phyloP scores from a whole-genome alignment of 1,140 invertebrate genomes.

The Mycetomoellerius zeteki region DNA sequence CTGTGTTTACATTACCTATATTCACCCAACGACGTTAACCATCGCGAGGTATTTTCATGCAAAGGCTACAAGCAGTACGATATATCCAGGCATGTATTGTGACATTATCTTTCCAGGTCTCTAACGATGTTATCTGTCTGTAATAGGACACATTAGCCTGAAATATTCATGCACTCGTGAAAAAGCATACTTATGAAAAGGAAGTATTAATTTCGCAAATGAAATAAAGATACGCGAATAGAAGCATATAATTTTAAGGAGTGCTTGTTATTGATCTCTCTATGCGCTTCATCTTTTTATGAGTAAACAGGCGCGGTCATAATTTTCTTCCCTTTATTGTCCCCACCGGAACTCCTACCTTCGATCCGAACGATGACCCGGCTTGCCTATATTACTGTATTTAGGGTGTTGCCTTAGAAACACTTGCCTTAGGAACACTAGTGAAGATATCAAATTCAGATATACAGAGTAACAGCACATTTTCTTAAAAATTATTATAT shows the following conservation, averaged over 20 bases:
- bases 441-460: slow-evolving; percentile 28
- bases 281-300: slow-evolving; percentile 31
- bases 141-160: neutral
- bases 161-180: slow-evolving; percentile 10
- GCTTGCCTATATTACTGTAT: slow-evolving; percentile 36
- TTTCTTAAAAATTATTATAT: slow-evolving; percentile 4
- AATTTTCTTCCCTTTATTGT: slow-evolving; percentile 55
- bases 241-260: neutral
- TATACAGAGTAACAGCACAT: neutral
- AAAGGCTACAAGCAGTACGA: neutral
- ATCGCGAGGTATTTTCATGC: slow-evolving; percentile 41
- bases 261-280: slow-evolving; percentile 24
- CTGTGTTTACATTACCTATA: slow-evolving; percentile 53
- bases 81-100: neutral
- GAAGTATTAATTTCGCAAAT: neutral
- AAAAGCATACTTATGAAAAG: neutral
- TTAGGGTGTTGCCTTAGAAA: slow-evolving; percentile 61
- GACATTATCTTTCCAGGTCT: slow-evolving; percentile 11
- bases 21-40: slow-evolving; percentile 40
- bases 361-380: slow-evolving; percentile 36
- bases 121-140: neutral
- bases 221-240: neutral
- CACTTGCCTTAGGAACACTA: slow-evolving; percentile 51
- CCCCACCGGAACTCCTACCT: slow-evolving; percentile 18
- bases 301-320: slow-evolving; percentile 42